A percentile compares a stretch with the other conserved stretches of the same genome.
Conservation (phyloP, 1,140 invertebrate genomes). For the Microplitis mediator region DNA sequence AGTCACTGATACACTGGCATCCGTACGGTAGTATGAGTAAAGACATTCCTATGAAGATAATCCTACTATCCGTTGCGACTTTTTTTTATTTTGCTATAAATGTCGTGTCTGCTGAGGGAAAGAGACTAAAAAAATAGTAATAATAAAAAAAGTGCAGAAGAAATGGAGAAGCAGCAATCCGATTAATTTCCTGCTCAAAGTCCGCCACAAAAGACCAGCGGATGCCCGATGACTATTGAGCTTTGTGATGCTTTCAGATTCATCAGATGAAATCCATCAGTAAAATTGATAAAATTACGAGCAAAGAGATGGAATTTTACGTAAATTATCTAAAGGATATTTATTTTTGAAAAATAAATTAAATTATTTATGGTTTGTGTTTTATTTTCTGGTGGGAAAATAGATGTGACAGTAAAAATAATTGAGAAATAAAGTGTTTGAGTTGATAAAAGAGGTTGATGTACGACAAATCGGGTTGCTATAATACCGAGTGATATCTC, state of each 20-base stretch:
- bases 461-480: slow-evolving; percentile 10
- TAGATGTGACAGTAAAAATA: neutral
- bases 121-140: neutral
- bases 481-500: neutral
- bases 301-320: neutral
- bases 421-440: neutral
- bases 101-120: slow-evolving; percentile 10
- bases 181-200: slow-evolving; percentile 26
- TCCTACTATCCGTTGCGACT: slow-evolving; percentile 12
- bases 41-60: slow-evolving; percentile 19
- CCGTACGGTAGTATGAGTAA: slow-evolving; percentile 1
- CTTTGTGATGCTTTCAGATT: neutral
- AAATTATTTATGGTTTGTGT: neutral
- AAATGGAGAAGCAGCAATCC: slow-evolving; percentile 27
- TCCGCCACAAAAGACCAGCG: slow-evolving; percentile 14
- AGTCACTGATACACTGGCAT: slow-evolving; percentile 18
- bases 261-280: neutral
- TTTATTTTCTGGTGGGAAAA: neutral
- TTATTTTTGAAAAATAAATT: neutral
- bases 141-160: slow-evolving; percentile 11
- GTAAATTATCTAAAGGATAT: neutral
- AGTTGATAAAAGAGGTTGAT: too few relatives aligned
- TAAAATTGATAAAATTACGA: neutral
- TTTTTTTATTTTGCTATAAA: slow-evolving; percentile 4
- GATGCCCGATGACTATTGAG: slow-evolving; percentile 11